Conservation (phyloP, 2,888 invertebrate genomes). For the Apamea sordens region DNA sequence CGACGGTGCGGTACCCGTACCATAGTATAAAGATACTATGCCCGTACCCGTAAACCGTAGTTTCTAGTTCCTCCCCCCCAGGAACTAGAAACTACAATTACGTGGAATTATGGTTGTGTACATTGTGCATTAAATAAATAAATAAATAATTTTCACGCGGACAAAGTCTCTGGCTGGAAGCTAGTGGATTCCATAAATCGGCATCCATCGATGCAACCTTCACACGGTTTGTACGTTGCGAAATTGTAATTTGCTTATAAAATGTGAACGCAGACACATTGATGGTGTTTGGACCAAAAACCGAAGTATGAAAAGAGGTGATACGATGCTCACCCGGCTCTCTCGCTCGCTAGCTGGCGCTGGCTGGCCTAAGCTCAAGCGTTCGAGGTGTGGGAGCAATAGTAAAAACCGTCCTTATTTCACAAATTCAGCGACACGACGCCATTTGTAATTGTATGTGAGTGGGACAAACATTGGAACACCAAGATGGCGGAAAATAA, state of each 20-base stretch:
- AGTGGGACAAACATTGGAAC: constrained; percentile 23
- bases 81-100: no score
- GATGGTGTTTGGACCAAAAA: no score
- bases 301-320: no score
- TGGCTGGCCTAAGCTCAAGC: not conserved
- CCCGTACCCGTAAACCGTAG: no score
- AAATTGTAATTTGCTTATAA: not conserved
- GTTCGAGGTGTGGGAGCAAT: not conserved
- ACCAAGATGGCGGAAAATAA: constrained; percentile 50
- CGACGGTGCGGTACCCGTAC: no score
- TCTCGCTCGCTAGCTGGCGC: no score
- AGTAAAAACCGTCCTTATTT: constrained; percentile 11
- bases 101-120: no score
- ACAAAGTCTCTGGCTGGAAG: no score
- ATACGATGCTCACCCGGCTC: no score
- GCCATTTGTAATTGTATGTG: constrained; percentile 32
- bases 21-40: no score
- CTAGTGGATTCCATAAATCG: not conserved
- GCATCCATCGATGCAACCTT: not conserved
- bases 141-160: not conserved
- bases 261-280: not conserved
- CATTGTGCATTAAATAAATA: no score
- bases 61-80: no score
- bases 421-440: constrained; percentile 19
- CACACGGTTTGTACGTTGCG: not conserved